Base-by-base conservation (phyloP, 1,140 invertebrate genomes). In the Diploscapter pachys region DNA sequence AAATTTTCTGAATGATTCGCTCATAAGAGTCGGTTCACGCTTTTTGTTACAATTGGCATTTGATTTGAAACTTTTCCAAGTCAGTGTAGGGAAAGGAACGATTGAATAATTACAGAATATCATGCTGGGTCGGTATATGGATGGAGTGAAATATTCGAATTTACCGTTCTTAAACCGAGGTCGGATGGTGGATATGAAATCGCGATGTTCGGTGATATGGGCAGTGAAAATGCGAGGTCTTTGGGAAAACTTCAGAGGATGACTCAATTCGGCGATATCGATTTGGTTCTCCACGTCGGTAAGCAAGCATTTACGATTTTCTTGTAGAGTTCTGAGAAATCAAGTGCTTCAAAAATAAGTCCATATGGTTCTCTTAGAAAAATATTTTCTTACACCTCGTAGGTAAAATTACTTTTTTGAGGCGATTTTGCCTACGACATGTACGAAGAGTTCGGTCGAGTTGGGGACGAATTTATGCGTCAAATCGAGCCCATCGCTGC, bases 381-480 rank as follows among this genome's bases (percentile, higher is more conserved):
- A 8, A 59, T 48, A 9, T 59, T 53, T 53, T 49, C n/a, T 61
- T 9, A 54, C 6, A 53, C 4, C 11, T 59, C n/a, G 5, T 49
- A 9, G 11, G 9, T 11, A 2, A 51, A 50, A 68, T 13, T 68
- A 31, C 52, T 6, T 6, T 63, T 69, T 78, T 0, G 52, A 79
- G 84, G 86, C 2, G 94, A 96, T 89, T 93, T 98, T 88, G 95
- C 94, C 0, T 98, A 98, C 88, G 92, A 98, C 86, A 93, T 98
- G 92, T 88, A 94, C 86, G 88, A 90, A 87, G 87, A 92, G 72
- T 87, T 93, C 84, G 93, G 90, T 0, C 85, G 86, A 69, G 89
- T 93, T 66, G 94, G 94, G 0, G 93, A 96, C 88, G 90, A 91
- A 86, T 96, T 95, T 86, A 94, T 96, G 92, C 89, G 90, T 50